A percentile compares a stretch with the other conserved stretches of the same genome.
These are phyloP conservation scores for Oreotrochilus melanogaster DNA, from an alignment of 2,113 vertebrate genomes.

Conservation along the genomic window DNA sequence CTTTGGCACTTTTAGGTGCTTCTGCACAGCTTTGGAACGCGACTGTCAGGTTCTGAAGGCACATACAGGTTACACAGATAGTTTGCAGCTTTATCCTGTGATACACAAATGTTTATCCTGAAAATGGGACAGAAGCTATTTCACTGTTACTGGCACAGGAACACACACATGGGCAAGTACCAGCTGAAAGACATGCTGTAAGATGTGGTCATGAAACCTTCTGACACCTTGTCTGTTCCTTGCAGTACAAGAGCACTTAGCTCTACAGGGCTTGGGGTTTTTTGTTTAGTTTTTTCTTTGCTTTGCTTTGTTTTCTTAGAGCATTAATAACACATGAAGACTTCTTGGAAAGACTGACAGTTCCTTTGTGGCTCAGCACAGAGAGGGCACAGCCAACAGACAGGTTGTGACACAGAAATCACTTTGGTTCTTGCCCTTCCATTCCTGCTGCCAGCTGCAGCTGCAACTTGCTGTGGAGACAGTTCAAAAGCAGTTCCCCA, in stretches of 20 bases:
- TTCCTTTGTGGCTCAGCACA: not conserved
- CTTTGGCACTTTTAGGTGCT: not conserved
- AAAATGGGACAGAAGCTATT: not conserved
- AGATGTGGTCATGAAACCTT: not conserved
- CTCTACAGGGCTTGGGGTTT: not conserved
- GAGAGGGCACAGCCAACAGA: not conserved
- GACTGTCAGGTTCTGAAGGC: not conserved
- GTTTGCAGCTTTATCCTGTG: not conserved
- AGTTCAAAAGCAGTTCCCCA: not conserved
- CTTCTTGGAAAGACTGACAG: not conserved
- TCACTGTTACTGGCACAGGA: not conserved
- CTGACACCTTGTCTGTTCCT: not conserved
- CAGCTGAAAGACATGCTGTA: not conserved
- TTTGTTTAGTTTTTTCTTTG: not conserved
- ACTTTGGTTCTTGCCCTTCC: not conserved
- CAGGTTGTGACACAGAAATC: not conserved
- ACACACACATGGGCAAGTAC: rapidly evolving
- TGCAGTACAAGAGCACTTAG: not conserved
- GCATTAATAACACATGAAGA: not conserved
- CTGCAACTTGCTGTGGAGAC: not conserved
- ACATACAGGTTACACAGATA: not conserved
- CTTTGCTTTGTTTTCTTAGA: not conserved
- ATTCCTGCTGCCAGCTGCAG: not conserved
- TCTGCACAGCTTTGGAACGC: not conserved
- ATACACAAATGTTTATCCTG: not conserved